Conservation (phyloP, 2,888 invertebrate species). For the Dicranocentrus wangi region DNA sequence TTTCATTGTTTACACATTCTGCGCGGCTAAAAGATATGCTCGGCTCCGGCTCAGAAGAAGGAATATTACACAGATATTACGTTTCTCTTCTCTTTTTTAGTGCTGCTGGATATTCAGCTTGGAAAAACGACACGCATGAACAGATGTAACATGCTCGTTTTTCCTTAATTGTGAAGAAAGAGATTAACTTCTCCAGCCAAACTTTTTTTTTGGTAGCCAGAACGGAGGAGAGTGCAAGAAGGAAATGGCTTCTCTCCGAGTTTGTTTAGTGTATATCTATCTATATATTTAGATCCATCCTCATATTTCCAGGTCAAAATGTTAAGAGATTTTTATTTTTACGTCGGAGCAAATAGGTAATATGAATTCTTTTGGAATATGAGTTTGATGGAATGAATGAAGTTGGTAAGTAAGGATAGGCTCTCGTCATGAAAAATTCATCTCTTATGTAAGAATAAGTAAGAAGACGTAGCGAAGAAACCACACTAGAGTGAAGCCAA, state of each 20-base stretch:
- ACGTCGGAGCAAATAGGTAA: neutral
- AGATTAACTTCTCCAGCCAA: neutral
- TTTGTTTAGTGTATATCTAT: too few species aligned
- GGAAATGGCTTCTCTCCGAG: conserved; percentile 34
- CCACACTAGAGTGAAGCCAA: neutral
- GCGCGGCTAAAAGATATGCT: too few species aligned
- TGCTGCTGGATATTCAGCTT: conserved; percentile 13
- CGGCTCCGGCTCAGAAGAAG: neutral
- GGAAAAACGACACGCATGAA: conserved; percentile 8
- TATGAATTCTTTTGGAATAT: conserved; percentile 8
- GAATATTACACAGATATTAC: neutral
- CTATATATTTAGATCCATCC: conserved; percentile 2
- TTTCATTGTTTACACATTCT: conserved; percentile 1
- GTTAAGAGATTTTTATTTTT: conserved; percentile 1
- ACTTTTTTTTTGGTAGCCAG: neutral
- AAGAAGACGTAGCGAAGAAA: neutral
- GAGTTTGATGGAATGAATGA: neutral
- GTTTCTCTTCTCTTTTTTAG: neutral
- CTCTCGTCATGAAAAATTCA: conserved; percentile 11
- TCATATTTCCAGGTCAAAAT: neutral
- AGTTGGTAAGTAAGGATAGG: conserved; percentile 5
- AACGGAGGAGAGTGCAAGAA: neutral
- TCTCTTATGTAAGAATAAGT: neutral
- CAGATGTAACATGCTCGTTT: neutral
- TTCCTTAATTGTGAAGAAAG: conserved; percentile 52